These are phyloP conservation scores for Pristionchus arcanus DNA, from an alignment of 2,888 invertebrate genomes.

Conservation along the genomic window DNA sequence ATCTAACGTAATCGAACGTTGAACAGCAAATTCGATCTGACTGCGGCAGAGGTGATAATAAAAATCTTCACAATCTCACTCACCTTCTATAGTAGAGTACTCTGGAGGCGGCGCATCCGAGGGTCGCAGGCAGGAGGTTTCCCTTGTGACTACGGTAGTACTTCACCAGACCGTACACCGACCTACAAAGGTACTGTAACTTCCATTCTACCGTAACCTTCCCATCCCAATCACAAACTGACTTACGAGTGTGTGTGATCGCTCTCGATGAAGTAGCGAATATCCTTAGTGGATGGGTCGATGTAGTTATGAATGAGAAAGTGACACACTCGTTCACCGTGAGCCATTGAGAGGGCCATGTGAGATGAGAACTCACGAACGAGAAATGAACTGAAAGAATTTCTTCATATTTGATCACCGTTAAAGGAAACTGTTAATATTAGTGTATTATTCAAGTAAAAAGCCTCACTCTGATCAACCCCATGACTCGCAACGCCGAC, in stretches of 20 bases:
- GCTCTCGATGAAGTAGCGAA: slow-evolving; percentile 44
- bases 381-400: slow-evolving; percentile 42
- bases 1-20: not conserved
- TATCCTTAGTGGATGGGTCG: not conserved
- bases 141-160: slow-evolving; percentile 66
- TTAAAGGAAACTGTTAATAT: no score
- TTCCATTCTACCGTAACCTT: not conserved
- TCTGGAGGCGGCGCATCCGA: slow-evolving; percentile 43
- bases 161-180: slow-evolving; percentile 63
- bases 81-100: slow-evolving; percentile 36
- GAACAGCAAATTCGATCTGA: not conserved
- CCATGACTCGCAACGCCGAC: no score
- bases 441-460: no score
- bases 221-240: not conserved
- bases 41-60: no score
- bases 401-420: no score
- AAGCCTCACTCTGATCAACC: no score
- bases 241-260: slow-evolving; percentile 9
- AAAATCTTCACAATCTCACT: not conserved
- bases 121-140: slow-evolving; percentile 60
- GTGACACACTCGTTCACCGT: not conserved
- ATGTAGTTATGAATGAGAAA: slow-evolving; percentile 42
- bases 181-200: not conserved
- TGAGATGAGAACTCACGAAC: slow-evolving; percentile 25
- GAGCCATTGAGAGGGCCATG: slow-evolving; percentile 29